Percentiles rank a stretch among this genome's conserved stretches.
Evolutionary conservation across 2,113 vertebrate species (phyloP).

Genomic region (Ardeotis arabs): DNA sequence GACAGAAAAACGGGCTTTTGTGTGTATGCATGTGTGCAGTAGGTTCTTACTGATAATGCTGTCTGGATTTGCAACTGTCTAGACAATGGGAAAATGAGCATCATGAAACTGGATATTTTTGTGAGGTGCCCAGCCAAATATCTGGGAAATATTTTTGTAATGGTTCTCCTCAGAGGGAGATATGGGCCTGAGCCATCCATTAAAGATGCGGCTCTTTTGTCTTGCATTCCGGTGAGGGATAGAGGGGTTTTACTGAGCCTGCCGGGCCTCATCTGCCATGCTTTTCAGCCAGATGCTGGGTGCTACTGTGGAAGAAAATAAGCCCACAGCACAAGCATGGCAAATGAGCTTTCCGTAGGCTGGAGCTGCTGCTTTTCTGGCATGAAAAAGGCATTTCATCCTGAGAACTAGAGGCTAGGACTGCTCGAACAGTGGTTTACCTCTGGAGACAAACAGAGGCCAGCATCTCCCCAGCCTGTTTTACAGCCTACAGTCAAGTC

Average conservation of each 20-base stretch:
- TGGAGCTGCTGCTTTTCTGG: constrained; percentile 20
- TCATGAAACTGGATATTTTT: constrained; percentile 63
- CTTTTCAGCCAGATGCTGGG: not conserved
- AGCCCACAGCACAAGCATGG: constrained; percentile 5
- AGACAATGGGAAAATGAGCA: constrained; percentile 77
- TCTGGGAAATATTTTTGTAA: constrained; percentile 61
- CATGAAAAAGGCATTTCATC: not conserved
- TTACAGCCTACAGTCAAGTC: not conserved
- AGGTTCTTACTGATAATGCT: constrained; percentile 58
- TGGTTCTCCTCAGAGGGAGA: constrained; percentile 53
- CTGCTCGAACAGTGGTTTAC: not conserved
- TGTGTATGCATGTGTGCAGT: not conserved
- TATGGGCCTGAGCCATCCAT: constrained; percentile 46
- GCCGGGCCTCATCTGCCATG: not conserved
- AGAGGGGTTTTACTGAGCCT: not conserved
- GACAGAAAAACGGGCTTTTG: constrained; percentile 20
- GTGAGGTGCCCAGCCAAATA: constrained; percentile 61
- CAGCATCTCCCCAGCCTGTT: not conserved
- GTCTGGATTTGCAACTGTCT: constrained; percentile 72
- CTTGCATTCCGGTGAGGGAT: not conserved
- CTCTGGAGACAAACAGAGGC: constrained; percentile 8
- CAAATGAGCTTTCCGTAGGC: constrained; percentile 25
- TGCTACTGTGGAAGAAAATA: constrained; percentile 25
- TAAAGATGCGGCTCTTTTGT: constrained; percentile 46
- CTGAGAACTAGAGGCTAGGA: not conserved